Conservation (phyloP, 2,888 invertebrate species). For the Alviniconcha strummeri region DNA sequence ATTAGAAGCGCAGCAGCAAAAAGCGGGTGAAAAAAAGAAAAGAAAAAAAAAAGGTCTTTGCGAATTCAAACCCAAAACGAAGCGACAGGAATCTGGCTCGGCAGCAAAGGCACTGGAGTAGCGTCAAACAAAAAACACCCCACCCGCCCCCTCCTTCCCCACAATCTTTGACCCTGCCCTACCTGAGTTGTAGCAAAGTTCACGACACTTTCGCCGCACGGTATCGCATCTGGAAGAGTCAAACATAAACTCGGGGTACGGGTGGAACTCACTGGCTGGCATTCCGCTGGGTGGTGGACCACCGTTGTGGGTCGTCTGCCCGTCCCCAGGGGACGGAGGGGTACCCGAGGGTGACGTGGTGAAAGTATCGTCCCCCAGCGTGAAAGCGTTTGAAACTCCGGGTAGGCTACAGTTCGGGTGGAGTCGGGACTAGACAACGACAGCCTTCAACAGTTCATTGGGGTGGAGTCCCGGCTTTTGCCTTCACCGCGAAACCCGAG, state of each 20-base stretch:
- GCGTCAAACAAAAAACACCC: too few species aligned
- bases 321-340: conserved; percentile 35
- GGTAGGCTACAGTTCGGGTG: too few species aligned
- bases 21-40: neutral
- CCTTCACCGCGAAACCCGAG: too few species aligned
- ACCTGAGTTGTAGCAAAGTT: conserved; percentile 34
- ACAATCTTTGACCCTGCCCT: conserved; percentile 15
- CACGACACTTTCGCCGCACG: conserved; percentile 32
- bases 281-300: conserved; percentile 18
- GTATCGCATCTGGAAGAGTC: conserved; percentile 31
- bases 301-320: conserved; percentile 25
- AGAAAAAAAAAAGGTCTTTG: too few species aligned
- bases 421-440: too few species aligned
- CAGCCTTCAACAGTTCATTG: too few species aligned
- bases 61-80: neutral
- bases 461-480: too few species aligned
- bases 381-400: neutral
- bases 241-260: conserved; percentile 30
- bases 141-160: too few species aligned
- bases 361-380: conserved; percentile 32
- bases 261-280: conserved; percentile 31
- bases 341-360: conserved; percentile 33
- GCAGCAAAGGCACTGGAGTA: neutral
- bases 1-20: too few species aligned
- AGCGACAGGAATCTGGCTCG: neutral